A percentile compares a stretch with the other conserved stretches of the same genome.
Evolutionary conservation across 2,888 invertebrate genomes (phyloP).

Genomic region (Brachynemurus nebulosus): DNA sequence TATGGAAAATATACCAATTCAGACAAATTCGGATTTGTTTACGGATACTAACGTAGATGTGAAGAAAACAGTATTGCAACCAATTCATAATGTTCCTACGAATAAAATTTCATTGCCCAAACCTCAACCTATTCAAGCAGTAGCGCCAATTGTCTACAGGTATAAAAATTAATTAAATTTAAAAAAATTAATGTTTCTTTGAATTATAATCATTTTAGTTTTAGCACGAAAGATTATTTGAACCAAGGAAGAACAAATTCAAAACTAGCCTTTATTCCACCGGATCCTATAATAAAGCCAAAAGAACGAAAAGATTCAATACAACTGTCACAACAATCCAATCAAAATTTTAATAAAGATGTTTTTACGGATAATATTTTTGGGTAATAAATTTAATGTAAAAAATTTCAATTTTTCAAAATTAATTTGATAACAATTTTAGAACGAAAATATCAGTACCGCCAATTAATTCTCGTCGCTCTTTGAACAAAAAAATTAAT

Average conservation of each 20-base stretch:
- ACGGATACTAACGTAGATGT: not conserved
- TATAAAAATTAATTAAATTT: not conserved
- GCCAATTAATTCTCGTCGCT: not conserved
- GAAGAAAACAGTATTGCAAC: constrained; percentile 16
- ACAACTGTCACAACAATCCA: too few relatives aligned
- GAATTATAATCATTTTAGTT: constrained; percentile 17
- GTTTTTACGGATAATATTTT: not conserved
- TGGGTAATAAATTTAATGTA: constrained; percentile 2
- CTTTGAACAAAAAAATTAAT: not conserved
- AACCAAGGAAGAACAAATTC: constrained; percentile 17
- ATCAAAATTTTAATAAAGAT: constrained; percentile 1
- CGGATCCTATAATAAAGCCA: not conserved
- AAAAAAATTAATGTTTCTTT: not conserved
- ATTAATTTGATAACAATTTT: too few relatives aligned
- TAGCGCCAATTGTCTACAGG: constrained; percentile 29
- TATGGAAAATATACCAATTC: constrained; percentile 1
- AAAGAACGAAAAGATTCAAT: constrained; percentile 1
- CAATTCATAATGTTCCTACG: constrained; percentile 19
- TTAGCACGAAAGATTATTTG: constrained; percentile 28
- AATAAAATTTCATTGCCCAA: constrained; percentile 8
- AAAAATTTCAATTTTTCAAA: too few relatives aligned
- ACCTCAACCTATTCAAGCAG: constrained; percentile 26
- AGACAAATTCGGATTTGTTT: not conserved
- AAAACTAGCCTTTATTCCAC: constrained; percentile 8
- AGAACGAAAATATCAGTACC: not conserved